Conservation (phyloP, 2,888 invertebrate species). For the Entomobrya multifasciata region DNA sequence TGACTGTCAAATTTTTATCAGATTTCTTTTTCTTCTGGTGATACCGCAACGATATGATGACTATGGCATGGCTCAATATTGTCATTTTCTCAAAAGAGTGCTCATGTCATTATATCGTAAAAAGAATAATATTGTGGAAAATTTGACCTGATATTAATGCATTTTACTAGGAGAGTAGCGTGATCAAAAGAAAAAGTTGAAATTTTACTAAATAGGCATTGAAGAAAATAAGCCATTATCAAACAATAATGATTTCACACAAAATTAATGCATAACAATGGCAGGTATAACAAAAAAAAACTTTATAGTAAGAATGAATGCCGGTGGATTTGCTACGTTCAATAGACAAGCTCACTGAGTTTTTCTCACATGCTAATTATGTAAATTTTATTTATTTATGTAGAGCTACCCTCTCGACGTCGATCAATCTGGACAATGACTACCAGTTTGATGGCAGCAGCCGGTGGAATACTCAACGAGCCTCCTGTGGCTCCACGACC, state of each 20-base stretch:
- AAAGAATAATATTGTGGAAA: not conserved
- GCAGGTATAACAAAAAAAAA: no score
- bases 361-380: no score
- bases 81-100: not conserved
- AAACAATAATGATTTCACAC: no score
- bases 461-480: not conserved
- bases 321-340: no score
- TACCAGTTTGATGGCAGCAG: conserved; percentile 61
- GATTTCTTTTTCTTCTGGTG: not conserved
- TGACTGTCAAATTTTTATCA: conserved; percentile 12
- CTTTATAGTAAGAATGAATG: no score
- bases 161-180: no score
- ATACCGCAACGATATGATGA: not conserved
- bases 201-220: not conserved
- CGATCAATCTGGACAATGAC: conserved; percentile 58
- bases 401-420: conserved; percentile 53
- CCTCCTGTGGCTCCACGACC: conserved; percentile 38
- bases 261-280: no score
- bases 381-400: not conserved
- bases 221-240: not conserved
- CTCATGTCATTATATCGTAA: not conserved
- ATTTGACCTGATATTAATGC: no score
- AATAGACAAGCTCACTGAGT: no score
- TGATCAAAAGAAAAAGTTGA: not conserved
- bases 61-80: not conserved